A percentile compares a stretch with the other conserved stretches of the same genome.
These are phyloP conservation scores for Neosilurus hyrtlii DNA, from an alignment of 2,797 vertebrate species.

Conservation along the genomic window DNA sequence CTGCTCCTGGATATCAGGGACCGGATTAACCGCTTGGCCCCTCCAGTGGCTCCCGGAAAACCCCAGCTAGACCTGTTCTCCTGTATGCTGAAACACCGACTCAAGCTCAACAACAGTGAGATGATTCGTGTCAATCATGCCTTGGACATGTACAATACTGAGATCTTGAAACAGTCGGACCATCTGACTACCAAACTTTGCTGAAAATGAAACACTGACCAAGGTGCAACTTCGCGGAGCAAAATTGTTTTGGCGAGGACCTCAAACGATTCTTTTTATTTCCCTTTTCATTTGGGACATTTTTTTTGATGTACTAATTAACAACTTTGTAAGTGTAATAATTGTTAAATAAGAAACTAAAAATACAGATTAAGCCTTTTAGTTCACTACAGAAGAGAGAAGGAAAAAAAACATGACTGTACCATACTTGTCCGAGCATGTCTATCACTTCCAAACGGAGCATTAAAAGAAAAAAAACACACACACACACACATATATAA, in stretches of 20 bases:
- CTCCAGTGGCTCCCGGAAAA: constrained; percentile 91
- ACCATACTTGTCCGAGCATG: constrained; percentile 91
- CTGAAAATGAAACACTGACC: constrained; percentile 66
- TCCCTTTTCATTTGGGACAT: constrained; percentile 70
- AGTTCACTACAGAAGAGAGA: constrained; percentile 75
- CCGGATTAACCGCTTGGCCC: constrained; percentile 96
- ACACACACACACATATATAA: constrained; percentile 29
- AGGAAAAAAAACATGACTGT: constrained; percentile 70
- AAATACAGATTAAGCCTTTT: constrained; percentile 74
- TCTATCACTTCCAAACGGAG: constrained; percentile 88
- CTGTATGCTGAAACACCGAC: constrained; percentile 98
- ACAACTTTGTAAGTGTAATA: constrained; percentile 95
- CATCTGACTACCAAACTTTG: constrained; percentile 98
- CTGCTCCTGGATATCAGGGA: constrained; percentile 96
- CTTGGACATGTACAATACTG: constrained; percentile 98
- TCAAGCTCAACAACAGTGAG: constrained; percentile 98
- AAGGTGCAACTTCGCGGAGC: neutral
- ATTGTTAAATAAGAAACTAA: constrained; percentile 83
- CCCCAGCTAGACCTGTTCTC: constrained; percentile 98
- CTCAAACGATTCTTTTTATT: constrained; percentile 63
- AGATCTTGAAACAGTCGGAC: constrained; percentile 98
- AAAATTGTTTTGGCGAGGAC: neutral
- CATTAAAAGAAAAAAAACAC: constrained; percentile 66
- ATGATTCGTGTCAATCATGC: constrained; percentile 98
- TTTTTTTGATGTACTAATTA: constrained; percentile 81